phyloP scores from a whole-genome alignment of 2,113 vertebrate genomes.

The Paramisgurnus dabryanus region DNA sequence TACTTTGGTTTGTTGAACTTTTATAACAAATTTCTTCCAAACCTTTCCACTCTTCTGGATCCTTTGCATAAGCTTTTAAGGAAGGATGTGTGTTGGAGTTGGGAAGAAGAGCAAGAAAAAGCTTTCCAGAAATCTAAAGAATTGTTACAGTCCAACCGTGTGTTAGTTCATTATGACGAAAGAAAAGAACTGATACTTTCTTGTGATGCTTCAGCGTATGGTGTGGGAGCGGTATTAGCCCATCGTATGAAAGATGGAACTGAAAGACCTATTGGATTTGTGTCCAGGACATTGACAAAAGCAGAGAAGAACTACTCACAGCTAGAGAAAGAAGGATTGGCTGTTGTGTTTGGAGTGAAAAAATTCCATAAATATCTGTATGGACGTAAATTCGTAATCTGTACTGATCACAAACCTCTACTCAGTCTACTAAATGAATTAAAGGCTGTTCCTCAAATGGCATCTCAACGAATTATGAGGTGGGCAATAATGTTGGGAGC shows the following conservation, averaged over 20 bases:
- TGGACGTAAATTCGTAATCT: slow-evolving; percentile 26
- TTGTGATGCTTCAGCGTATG: slow-evolving; percentile 29
- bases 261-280: slow-evolving; percentile 3
- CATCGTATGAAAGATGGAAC: slow-evolving; percentile 12
- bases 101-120: slow-evolving; percentile 48
- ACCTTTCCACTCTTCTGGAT: slow-evolving; percentile 15
- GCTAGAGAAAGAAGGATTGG: slow-evolving; percentile 43
- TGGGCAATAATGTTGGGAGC: slow-evolving; percentile 41
- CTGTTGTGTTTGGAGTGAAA: slow-evolving; percentile 34
- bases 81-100: slow-evolving; percentile 18
- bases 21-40: slow-evolving; percentile 29
- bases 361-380: slow-evolving; percentile 48
- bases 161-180: slow-evolving; percentile 28
- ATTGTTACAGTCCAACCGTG: slow-evolving; percentile 7
- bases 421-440: slow-evolving; percentile 35
- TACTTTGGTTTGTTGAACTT: slow-evolving; percentile 40
- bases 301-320: slow-evolving; percentile 44
- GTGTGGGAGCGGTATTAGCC: slow-evolving; percentile 18
- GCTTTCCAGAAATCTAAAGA: slow-evolving; percentile 20
- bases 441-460: slow-evolving; percentile 29
- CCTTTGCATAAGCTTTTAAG: slow-evolving; percentile 31
- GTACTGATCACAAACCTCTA: slow-evolving; percentile 40
- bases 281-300: background rate
- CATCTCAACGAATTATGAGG: slow-evolving; percentile 35
- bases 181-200: background rate